phyloP scores from a whole-genome alignment of 1,140 invertebrate species.

The Mya arenaria region DNA sequence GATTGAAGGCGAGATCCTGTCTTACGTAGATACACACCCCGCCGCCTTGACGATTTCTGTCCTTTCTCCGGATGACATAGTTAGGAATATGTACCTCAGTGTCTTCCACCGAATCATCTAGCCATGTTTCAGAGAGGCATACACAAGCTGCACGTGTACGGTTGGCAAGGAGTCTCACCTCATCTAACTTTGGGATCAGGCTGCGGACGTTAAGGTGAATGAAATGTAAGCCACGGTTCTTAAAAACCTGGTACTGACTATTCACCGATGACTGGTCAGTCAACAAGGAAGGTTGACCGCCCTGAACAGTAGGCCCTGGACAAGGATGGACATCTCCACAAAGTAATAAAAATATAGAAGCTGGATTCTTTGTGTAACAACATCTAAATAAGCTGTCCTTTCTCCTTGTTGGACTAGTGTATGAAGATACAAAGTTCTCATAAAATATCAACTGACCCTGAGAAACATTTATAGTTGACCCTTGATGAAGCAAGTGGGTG shows the following conservation, averaged over 20 bases:
- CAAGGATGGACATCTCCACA: constrained; percentile 28
- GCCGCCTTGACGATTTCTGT: constrained; percentile 2
- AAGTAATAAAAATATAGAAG: too few species aligned
- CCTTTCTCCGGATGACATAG: background rate
- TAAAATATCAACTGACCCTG: too few species aligned
- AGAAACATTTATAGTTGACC: too few species aligned
- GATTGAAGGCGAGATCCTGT: too few species aligned
- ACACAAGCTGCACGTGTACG: background rate
- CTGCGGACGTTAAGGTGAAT: constrained; percentile 15
- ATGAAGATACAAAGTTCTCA: too few species aligned
- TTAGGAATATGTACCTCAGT: constrained; percentile 9
- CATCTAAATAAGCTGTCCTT: too few species aligned
- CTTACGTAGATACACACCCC: too few species aligned
- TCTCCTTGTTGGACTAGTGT: too few species aligned
- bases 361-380: too few species aligned
- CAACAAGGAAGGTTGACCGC: background rate
- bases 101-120: background rate
- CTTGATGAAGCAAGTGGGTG: too few species aligned
- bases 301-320: constrained; percentile 17
- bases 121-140: constrained; percentile 16
- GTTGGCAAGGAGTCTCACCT: background rate
- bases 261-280: background rate
- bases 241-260: background rate
- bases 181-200: constrained; percentile 11
- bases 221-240: constrained; percentile 24